Percentiles rank a stretch among this genome's conserved stretches.
phyloP scores from a whole-genome alignment of 2,113 vertebrate species.

The Pituophis catenifer region DNA sequence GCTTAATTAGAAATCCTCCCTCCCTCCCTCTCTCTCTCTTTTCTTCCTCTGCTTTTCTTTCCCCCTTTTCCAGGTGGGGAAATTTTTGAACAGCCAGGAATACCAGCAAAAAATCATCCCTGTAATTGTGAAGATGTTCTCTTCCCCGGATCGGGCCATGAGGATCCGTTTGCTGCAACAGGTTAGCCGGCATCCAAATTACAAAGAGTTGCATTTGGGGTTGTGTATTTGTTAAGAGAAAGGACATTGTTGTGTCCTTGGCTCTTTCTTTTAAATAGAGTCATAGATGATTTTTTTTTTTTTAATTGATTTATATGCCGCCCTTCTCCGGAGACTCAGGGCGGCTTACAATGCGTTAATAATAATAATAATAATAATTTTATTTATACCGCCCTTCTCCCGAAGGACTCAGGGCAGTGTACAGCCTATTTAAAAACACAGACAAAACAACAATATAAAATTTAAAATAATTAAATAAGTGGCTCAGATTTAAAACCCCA shows the following conservation, averaged over 20 bases:
- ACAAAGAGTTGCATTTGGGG: background rate
- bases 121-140: constrained; percentile 93
- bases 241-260: background rate
- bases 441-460: no score
- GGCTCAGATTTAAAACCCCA: no score
- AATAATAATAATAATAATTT: no score
- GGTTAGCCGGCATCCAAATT: constrained; percentile 47
- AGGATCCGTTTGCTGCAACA: constrained; percentile 90
- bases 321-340: no score
- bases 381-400: no score
- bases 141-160: constrained; percentile 90
- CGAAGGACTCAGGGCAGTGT: no score
- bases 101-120: constrained; percentile 93
- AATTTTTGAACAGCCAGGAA: constrained; percentile 84
- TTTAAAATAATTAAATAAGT: no score
- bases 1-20: background rate
- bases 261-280: background rate
- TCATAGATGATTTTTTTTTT: no score
- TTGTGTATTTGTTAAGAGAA: background rate
- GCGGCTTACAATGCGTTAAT: no score
- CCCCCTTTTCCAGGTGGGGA: constrained; percentile 76
- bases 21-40: background rate
- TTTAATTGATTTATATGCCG: no score
- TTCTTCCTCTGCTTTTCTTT: background rate
- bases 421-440: no score